Conservation (phyloP, 2,113 vertebrate species). For the Oncorhynchus clarkii region DNA sequence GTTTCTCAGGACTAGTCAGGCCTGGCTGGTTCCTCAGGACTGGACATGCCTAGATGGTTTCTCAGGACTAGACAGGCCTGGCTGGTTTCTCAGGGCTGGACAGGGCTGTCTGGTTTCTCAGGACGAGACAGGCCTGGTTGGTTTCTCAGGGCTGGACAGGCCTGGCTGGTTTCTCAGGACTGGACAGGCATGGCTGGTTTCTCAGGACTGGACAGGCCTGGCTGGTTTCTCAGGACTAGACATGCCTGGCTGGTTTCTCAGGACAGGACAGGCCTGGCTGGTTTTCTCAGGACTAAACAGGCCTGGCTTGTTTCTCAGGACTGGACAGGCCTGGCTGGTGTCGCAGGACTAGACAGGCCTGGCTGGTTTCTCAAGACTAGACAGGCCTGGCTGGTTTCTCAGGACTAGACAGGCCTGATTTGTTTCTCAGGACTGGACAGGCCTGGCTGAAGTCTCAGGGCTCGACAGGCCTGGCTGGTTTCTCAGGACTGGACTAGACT, state of each 20-base stretch:
- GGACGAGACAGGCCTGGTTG: conserved; percentile 26
- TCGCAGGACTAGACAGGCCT: conserved; percentile 30
- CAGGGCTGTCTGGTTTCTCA: conserved; percentile 39
- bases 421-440: conserved; percentile 33
- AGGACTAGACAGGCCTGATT: conserved; percentile 28
- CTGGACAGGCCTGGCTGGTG: conserved; percentile 47
- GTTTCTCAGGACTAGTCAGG: conserved; percentile 45
- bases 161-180: background rate
- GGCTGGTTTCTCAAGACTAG: conserved; percentile 38
- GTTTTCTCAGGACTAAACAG: conserved; percentile 47
- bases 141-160: conserved; percentile 46
- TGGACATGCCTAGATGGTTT: conserved; percentile 49
- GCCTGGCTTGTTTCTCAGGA: too few species aligned
- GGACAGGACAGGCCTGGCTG: conserved; percentile 26
- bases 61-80: conserved; percentile 20
- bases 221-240: conserved; percentile 31
- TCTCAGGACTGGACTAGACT: too few species aligned
- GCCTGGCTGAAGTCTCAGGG: conserved; percentile 33
- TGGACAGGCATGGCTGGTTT: conserved; percentile 50
- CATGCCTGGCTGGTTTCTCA: conserved; percentile 39
- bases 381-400: conserved; percentile 49
- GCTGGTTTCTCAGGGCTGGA: conserved; percentile 39
- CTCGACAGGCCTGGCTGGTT: conserved; percentile 31
- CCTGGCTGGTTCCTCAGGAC: too few species aligned
- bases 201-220: conserved; percentile 21